Conservation (phyloP, 2,888 invertebrate species). For the Aromia moschata region DNA sequence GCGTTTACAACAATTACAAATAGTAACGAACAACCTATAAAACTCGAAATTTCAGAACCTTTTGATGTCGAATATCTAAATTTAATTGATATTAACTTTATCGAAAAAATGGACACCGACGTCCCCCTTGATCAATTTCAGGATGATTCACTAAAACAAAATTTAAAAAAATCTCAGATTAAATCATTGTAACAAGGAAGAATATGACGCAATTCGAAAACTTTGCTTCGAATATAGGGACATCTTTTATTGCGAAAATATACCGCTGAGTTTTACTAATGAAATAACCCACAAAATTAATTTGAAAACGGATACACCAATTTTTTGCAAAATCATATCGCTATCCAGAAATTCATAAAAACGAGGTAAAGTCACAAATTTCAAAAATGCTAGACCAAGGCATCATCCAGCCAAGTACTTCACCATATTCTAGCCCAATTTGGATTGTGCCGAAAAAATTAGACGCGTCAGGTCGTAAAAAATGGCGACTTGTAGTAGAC, state of each 20-base stretch:
- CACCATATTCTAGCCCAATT: conserved; percentile 32
- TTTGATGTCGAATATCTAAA: background rate
- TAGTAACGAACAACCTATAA: background rate
- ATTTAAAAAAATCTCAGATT: conserved; percentile 6
- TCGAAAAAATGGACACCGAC: background rate
- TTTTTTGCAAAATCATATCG: conserved; percentile 6
- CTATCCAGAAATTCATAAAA: conserved; percentile 9
- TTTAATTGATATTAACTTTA: background rate
- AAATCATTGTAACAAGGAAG: conserved; percentile 6
- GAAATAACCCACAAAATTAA: conserved; percentile 8
- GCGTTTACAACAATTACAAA: background rate
- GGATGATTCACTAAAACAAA: background rate
- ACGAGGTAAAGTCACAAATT: background rate
- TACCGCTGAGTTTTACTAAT: background rate
- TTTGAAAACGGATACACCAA: background rate
- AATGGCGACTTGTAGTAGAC: conserved; percentile 37
- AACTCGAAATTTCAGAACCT: background rate
- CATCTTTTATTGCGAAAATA: too few species aligned
- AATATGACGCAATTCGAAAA: background rate
- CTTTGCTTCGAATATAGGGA: conserved; percentile 7
- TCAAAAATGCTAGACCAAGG: background rate
- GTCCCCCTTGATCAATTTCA: background rate
- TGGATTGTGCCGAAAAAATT: conserved; percentile 43
- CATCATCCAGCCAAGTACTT: conserved; percentile 6
- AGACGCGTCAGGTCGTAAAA: conserved; percentile 35